Conservation (phyloP, 37 sponge, comb jelly and placozoan genomes). For the Agelas oroides region DNA sequence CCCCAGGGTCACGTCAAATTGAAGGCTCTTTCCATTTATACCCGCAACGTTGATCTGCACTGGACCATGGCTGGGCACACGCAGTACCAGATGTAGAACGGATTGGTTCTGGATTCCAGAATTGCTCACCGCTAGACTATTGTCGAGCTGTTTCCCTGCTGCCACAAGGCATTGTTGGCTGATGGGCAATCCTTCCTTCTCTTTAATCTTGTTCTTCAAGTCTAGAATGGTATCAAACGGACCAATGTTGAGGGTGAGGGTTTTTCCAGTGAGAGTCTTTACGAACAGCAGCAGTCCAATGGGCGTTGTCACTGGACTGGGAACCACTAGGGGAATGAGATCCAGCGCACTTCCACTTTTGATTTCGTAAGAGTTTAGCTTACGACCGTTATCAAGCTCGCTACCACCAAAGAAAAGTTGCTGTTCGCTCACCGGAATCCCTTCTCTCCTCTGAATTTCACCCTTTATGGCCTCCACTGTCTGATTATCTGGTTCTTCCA, state of each 20-base stretch:
- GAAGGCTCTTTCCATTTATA: background rate
- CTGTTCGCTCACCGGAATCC: background rate
- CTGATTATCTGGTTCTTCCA: slow-evolving; percentile 1
- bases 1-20: background rate
- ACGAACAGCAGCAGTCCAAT: slow-evolving; percentile 27
- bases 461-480: slow-evolving; percentile 32
- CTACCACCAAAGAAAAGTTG: slow-evolving; percentile 33
- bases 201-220: slow-evolving; percentile 38
- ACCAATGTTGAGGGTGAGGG: slow-evolving; percentile 13
- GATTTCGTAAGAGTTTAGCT: slow-evolving; percentile 11
- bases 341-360: slow-evolving; percentile 10
- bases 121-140: background rate
- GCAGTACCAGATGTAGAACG: slow-evolving; percentile 49
- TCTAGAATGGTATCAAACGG: slow-evolving; percentile 25
- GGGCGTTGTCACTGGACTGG: background rate
- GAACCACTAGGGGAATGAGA: background rate
- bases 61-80: slow-evolving; percentile 29
- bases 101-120: slow-evolving; percentile 58
- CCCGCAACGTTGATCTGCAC: background rate
- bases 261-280: slow-evolving; percentile 62
- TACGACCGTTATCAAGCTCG: slow-evolving; percentile 30
- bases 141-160: slow-evolving; percentile 41
- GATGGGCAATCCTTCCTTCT: slow-evolving; percentile 37
- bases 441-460: background rate
- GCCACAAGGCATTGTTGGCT: slow-evolving; percentile 49